A percentile compares a stretch with the other conserved stretches of the same genome.
Conservation (phyloP, 1,140 invertebrate species). For the Paraescarpia echinospica region DNA sequence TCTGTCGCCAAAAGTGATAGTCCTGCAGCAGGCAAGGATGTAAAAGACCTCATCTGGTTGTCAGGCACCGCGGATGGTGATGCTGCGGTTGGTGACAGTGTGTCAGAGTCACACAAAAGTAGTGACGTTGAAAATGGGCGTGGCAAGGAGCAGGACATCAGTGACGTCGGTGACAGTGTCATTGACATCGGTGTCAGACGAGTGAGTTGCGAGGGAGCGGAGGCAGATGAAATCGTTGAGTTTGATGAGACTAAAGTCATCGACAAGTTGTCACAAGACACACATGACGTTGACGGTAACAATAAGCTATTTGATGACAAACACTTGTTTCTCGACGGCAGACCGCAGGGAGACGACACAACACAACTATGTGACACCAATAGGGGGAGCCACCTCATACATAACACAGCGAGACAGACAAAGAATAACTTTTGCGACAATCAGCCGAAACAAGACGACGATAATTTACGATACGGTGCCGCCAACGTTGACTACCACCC, state of each 20-base stretch:
- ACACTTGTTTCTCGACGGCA: neutral
- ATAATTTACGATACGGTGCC: neutral
- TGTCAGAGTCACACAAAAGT: neutral
- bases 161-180: neutral
- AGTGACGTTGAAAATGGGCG: neutral
- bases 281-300: neutral
- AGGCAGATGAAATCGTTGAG: neutral
- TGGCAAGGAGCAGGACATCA: neutral
- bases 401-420: neutral
- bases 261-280: neutral
- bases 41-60: conserved; percentile 19
- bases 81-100: neutral
- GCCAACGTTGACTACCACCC: neutral
- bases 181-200: neutral
- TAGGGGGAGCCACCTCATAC: neutral
- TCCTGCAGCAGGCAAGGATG: conserved; percentile 22
- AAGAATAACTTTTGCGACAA: neutral
- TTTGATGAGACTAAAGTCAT: neutral
- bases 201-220: neutral
- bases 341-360: neutral
- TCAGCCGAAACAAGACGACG: neutral
- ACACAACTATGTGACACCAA: neutral
- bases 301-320: neutral
- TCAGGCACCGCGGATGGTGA: neutral
- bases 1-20: neutral